phyloP scores from a whole-genome alignment of 2,797 vertebrate genomes.

The Saguinus oedipus region DNA sequence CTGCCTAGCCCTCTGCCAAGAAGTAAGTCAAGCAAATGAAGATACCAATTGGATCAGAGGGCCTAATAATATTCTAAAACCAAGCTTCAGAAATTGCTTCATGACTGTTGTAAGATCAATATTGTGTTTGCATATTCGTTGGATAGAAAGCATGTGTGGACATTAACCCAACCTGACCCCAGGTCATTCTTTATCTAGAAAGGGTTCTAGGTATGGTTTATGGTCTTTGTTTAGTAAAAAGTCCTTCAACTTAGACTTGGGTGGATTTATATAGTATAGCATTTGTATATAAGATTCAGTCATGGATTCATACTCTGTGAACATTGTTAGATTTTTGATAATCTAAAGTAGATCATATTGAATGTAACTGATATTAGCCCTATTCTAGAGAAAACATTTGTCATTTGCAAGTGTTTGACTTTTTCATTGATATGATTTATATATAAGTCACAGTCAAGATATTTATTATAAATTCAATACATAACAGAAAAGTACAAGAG shows the following conservation, averaged over 20 bases:
- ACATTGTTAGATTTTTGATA: constrained; percentile 24
- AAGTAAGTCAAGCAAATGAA: constrained; percentile 34
- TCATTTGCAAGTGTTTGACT: constrained; percentile 20
- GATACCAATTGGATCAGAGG: background rate
- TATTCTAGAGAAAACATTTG: background rate
- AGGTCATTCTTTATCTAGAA: background rate
- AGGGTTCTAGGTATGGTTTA: too few species aligned
- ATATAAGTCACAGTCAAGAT: constrained; percentile 2
- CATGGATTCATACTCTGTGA: background rate
- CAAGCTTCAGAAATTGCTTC: constrained; percentile 22
- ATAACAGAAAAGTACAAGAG: background rate
- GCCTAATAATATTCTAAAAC: background rate
- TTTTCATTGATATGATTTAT: background rate
- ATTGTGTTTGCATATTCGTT: background rate
- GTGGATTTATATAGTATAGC: background rate
- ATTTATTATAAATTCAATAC: background rate
- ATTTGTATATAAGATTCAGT: constrained; percentile 16
- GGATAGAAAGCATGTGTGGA: background rate
- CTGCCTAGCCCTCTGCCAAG: background rate
- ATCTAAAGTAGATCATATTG: background rate
- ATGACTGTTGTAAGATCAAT: background rate
- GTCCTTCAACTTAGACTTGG: background rate
- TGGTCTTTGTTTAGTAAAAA: constrained; percentile 15
- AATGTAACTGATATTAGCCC: background rate
- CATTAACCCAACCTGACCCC: background rate